Evolutionary conservation across 2,888 invertebrate genomes (phyloP), one percentile per base, ranked within the genome.

Genomic region (Shargacucullia verbasci): DNA sequence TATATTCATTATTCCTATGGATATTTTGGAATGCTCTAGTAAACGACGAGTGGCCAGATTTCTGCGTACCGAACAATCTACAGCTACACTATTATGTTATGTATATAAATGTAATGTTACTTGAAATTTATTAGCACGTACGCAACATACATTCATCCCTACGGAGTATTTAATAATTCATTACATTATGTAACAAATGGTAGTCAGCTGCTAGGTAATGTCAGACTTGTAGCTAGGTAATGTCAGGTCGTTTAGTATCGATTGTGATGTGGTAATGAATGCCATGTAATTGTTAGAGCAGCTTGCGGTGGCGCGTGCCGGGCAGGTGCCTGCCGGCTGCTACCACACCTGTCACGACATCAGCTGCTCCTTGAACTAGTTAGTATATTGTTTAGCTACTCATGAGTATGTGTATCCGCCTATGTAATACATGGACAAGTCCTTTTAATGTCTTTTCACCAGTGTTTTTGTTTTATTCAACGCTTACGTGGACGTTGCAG

Each of bases 311-410:
- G 87, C 88, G 85, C 91, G 89, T 88, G 91, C 86, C 83, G 76
- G 82, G 90, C 90, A 92, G 90, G 91, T 91, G 91, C 76, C 78
- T 62, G 90, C 90, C 92, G 89, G 91, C 89, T 93, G 92, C 86
- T 79, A 67, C 85, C 88, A 85, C 93, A 94, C 94, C 94, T 94
- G 94, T 90, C 91, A 73, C 65, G 73, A 47, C 81, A 86, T 91
- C 92, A 91, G 92, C 92, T 92, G 92, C 91, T 84, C 83, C 86
- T 87, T 82, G 60, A 77, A 74, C 81, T 85, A 86, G 82, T 85
- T 82, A 83, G 83, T 73, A 73, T 85, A 85, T 85, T 86, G 77
- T 81, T 79, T 74, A 61, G 45, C 70, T 79, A 69, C 74, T 70
- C 62, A 76, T 55, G 49, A 78, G 29, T 44, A 59, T 65, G 62